These are phyloP conservation scores for Diadegma fenestrale DNA, from an alignment of 2,888 invertebrate species.

Conservation along the genomic window DNA sequence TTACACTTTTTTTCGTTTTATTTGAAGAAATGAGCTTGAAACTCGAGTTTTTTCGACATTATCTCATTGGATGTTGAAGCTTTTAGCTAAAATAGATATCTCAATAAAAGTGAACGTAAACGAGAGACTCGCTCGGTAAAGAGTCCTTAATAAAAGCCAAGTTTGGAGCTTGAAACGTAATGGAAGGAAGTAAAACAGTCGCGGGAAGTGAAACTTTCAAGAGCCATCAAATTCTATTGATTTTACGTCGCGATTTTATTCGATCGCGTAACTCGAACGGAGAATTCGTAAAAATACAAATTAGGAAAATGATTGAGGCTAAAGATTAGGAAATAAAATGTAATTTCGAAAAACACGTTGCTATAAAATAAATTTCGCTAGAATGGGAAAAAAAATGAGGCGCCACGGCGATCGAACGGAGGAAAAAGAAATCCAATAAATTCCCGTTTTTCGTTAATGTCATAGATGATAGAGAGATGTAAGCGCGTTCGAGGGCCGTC, in stretches of 20 bases:
- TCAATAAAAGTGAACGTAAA: neutral
- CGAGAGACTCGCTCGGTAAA: neutral
- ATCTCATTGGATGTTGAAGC: slow-evolving; percentile 4
- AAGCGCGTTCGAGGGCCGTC: neutral
- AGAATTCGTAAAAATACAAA: neutral
- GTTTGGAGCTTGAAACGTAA: neutral
- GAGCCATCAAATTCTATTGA: neutral
- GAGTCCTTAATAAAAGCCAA: neutral
- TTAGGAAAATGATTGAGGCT: neutral
- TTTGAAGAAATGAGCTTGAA: neutral
- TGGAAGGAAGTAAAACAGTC: neutral
- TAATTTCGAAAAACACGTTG: neutral
- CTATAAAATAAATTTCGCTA: neutral
- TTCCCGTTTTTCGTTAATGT: neutral
- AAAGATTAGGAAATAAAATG: neutral
- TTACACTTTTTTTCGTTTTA: neutral
- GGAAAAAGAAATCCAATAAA: neutral
- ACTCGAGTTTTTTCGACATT: neutral
- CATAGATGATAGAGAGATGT: slow-evolving; percentile 2
- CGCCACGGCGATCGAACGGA: neutral
- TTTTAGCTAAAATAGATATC: neutral
- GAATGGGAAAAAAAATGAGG: neutral
- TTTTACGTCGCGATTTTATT: neutral
- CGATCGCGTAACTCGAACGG: neutral
- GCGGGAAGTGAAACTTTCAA: neutral